Evolutionary conservation across 2,113 vertebrate genomes (phyloP).

Genomic region (Dasypus novemcinctus): DNA sequence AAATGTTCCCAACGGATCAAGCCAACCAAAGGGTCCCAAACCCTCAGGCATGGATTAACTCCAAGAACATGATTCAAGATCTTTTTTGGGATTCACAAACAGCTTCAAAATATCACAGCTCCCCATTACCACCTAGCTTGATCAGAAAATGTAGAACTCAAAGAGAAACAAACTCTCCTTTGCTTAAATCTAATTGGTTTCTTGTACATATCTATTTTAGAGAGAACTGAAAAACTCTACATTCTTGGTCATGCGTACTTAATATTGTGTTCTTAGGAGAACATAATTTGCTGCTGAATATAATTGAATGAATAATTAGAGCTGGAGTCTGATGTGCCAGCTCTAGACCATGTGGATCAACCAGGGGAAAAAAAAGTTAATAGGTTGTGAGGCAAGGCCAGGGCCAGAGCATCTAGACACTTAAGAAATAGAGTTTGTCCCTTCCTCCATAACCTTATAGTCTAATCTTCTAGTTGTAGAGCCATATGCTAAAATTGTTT

Average conservation of each 20-base stretch:
- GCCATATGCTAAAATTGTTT: not conserved
- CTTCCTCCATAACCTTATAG: not conserved
- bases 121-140: not conserved
- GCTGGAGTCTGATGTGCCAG: not conserved
- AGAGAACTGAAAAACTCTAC: not conserved
- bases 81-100: no score
- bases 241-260: not conserved
- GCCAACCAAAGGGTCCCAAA: no score
- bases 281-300: constrained; percentile 5
- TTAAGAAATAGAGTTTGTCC: not conserved
- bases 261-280: not conserved
- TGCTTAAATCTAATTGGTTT: not conserved
- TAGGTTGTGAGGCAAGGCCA: not conserved
- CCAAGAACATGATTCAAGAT: no score
- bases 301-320: not conserved
- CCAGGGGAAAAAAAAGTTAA: not conserved
- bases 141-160: not conserved
- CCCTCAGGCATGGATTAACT: no score
- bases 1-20: no score
- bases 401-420: not conserved
- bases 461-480: not conserved
- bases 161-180: constrained; percentile 22
- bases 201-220: constrained; percentile 36
- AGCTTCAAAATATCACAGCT: not conserved
- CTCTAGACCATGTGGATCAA: not conserved